Percentiles rank a stretch among this genome's conserved stretches.
These are phyloP conservation scores for Vireo altiloquus DNA, from an alignment of 2,113 vertebrate genomes.

Conservation along the genomic window DNA sequence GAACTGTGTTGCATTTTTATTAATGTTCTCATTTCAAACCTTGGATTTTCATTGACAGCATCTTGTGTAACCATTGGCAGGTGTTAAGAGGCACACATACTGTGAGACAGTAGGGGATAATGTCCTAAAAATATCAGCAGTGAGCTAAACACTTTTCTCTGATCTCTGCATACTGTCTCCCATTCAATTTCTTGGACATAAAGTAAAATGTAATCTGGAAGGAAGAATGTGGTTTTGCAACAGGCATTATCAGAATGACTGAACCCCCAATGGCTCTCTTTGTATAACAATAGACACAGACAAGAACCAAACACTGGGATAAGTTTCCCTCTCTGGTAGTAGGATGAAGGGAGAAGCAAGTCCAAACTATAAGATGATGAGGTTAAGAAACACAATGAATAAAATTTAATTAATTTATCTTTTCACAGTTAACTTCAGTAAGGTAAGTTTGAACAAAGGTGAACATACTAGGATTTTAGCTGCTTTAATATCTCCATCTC, in stretches of 20 bases:
- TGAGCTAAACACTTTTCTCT: neutral
- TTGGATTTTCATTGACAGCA: neutral
- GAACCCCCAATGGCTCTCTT: neutral
- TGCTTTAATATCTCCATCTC: neutral
- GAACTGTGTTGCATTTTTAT: neutral
- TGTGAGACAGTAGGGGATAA: neutral
- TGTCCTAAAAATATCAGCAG: neutral
- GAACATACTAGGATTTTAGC: neutral
- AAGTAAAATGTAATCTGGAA: neutral
- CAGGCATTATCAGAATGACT: neutral
- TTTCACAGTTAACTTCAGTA: neutral
- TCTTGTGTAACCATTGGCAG: neutral
- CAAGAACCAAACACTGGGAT: neutral
- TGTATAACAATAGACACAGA: neutral
- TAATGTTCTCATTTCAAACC: neutral
- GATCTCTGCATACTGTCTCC: neutral
- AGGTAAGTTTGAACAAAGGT: neutral
- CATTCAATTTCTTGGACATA: neutral
- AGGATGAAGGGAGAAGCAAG: neutral
- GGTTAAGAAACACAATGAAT: neutral
- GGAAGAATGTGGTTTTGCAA: neutral
- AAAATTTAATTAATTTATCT: neutral
- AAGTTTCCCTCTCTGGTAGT: neutral
- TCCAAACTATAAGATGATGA: neutral
- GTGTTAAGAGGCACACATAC: neutral